phyloP scores from a whole-genome alignment of 2,113 vertebrate species.

The Cololabis saira region DNA sequence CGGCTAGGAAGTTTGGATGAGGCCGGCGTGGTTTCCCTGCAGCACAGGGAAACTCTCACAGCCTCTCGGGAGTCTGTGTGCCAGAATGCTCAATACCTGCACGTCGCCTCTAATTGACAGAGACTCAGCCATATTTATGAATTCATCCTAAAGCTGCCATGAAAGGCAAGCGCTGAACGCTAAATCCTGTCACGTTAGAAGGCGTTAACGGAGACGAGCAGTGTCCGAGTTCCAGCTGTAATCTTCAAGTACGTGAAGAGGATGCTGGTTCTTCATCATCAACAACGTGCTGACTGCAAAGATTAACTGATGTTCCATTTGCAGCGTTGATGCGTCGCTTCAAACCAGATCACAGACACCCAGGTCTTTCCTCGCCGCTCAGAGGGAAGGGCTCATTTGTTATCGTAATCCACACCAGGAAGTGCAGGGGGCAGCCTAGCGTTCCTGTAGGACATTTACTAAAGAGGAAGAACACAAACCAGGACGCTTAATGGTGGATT shows the following conservation, averaged over 20 bases:
- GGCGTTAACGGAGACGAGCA: slow-evolving; percentile 20
- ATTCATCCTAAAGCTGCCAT: slow-evolving; percentile 21
- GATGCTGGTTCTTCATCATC: slow-evolving; percentile 41
- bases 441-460: too few relatives aligned
- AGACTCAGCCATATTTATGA: slow-evolving; percentile 15
- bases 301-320: too few relatives aligned
- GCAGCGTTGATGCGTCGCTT: too few relatives aligned
- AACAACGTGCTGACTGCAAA: background rate
- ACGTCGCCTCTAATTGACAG: slow-evolving; percentile 5
- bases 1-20: too few relatives aligned
- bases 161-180: slow-evolving; percentile 16
- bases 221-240: slow-evolving; percentile 18
- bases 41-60: background rate
- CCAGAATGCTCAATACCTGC: slow-evolving; percentile 2
- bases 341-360: too few relatives aligned
- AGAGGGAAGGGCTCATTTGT: too few relatives aligned
- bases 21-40: background rate
- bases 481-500: too few relatives aligned
- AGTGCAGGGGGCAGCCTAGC: too few relatives aligned
- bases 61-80: background rate
- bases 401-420: too few relatives aligned
- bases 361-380: too few relatives aligned
- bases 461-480: too few relatives aligned
- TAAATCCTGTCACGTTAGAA: slow-evolving; percentile 33
- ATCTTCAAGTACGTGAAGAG: slow-evolving; percentile 19